These are phyloP conservation scores for Darevskia mixta DNA, from an alignment of 2,797 vertebrate species.

Conservation along the genomic window DNA sequence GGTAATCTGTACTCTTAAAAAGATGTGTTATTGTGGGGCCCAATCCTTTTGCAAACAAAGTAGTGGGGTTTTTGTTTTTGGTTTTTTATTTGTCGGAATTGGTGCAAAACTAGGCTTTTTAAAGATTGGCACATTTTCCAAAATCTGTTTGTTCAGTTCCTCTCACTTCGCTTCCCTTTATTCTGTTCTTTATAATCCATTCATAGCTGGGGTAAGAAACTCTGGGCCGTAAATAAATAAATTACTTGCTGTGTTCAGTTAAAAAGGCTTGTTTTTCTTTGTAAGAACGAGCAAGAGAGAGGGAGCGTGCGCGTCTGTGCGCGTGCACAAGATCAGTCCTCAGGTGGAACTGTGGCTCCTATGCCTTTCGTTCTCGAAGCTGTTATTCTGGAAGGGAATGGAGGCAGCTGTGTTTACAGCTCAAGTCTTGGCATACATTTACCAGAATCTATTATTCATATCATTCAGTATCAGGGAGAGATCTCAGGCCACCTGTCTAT, in stretches of 20 bases:
- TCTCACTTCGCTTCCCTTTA: slow-evolving; percentile 49
- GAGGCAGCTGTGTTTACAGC: slow-evolving; percentile 99
- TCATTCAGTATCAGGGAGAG: slow-evolving; percentile 99
- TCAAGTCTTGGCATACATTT: slow-evolving; percentile 99
- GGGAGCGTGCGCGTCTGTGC: slow-evolving; percentile 43
- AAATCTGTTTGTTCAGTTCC: slow-evolving; percentile 69
- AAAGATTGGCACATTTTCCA: slow-evolving; percentile 71
- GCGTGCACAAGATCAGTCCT: slow-evolving; percentile 89
- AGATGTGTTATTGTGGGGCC: slow-evolving; percentile 44
- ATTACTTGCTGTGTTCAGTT: slow-evolving; percentile 62
- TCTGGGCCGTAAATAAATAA: slow-evolving; percentile 18
- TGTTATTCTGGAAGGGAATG: slow-evolving; percentile 99
- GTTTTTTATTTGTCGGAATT: slow-evolving; percentile 17
- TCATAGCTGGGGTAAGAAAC: slow-evolving; percentile 63
- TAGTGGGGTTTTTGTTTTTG: slow-evolving; percentile 1
- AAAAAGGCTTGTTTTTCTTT: slow-evolving; percentile 74
- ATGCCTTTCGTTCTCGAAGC: slow-evolving; percentile 97
- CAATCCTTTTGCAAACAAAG: slow-evolving; percentile 54
- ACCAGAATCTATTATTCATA: slow-evolving; percentile 99
- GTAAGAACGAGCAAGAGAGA: slow-evolving; percentile 62
- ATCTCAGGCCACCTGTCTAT: slow-evolving; percentile 99
- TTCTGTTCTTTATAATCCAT: slow-evolving; percentile 73
- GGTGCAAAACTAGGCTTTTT: slow-evolving; percentile 65
- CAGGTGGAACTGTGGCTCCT: slow-evolving; percentile 96
- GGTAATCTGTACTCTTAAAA: slow-evolving; percentile 48